phyloP scores from a whole-genome alignment of 2,797 vertebrate genomes.

The Aselliscus stoliczkanus region DNA sequence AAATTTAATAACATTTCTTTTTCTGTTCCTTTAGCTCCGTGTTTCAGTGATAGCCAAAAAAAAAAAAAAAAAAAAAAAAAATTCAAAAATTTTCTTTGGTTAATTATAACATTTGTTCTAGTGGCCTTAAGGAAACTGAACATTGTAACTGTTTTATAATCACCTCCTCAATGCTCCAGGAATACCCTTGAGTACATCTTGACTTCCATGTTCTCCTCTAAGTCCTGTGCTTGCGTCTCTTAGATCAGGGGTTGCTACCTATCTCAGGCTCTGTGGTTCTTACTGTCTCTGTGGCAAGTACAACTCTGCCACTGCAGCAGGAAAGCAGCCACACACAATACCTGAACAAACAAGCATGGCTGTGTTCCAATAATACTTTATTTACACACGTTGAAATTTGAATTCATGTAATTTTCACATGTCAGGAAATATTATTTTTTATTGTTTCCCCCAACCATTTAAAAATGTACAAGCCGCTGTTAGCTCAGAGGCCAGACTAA shows the following conservation, averaged over 20 bases:
- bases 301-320: background rate
- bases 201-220: background rate
- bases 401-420: background rate
- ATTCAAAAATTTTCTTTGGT: background rate
- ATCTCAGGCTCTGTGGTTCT: background rate
- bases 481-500: background rate
- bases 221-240: background rate
- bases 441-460: background rate
- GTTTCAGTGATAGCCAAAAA: background rate
- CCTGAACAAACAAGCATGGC: background rate
- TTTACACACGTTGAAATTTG: background rate
- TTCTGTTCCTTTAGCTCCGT: background rate
- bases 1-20: background rate
- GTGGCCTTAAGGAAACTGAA: background rate
- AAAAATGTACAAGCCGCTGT: background rate
- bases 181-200: background rate
- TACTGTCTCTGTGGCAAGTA: background rate
- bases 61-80: too few species aligned
- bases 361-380: background rate
- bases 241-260: background rate
- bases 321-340: background rate
- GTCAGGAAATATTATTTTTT: background rate
- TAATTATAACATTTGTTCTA: background rate
- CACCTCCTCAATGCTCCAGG: background rate
- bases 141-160: background rate